Base-by-base conservation (phyloP, 2,888 invertebrate species). In the Ichneumoninae sp. region DNA sequence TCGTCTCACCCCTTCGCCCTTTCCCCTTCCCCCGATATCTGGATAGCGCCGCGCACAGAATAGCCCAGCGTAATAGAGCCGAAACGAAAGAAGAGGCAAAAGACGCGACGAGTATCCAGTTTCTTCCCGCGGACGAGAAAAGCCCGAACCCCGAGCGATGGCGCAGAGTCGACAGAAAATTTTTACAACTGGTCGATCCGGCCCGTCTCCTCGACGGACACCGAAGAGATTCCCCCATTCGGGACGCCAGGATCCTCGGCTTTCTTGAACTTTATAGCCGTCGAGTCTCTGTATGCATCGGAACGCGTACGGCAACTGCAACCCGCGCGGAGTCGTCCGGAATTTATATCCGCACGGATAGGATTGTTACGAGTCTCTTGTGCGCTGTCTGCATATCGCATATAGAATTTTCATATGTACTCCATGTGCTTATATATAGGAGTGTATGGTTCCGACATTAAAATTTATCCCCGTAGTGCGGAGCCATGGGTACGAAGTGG, bases 101-200 rank as follows among this genome's bases (percentile, higher is more conserved):
- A 13, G 50, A 47, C 30, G 69, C 66, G 72, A 65, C 72, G 71
- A 16, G 86, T 85, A 78, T 83, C 52, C 87, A 79, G 87, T 89
- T 90, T 90, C 87, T 83, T 88, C 89, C 88, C 50, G 26, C 60
- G 88, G 88, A 90, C 83, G 87, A 81, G 87, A 88, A 68, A 72
- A 83, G 85, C 86, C 19, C 26, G 57, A 13, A 57, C 87, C 79
- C 47, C 77, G 19, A 52, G 33, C 57, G 66, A 54, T 47, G 75
- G 87, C 82, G 83, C 88, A 82, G 86, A 88, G 88, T 89, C 83
- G 66, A 88, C 90, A 86, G 89, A 90, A 90, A 91, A 90, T 86
- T 80, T 87, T 90, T 90, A 90, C 89, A 89, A 90, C 89, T 86
- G 86, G 87, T 89, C 89, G 86, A 89, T 90, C 82, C 82, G 70